Conservation (phyloP, 2,888 invertebrate genomes). For the Trachelus iudaicus region DNA sequence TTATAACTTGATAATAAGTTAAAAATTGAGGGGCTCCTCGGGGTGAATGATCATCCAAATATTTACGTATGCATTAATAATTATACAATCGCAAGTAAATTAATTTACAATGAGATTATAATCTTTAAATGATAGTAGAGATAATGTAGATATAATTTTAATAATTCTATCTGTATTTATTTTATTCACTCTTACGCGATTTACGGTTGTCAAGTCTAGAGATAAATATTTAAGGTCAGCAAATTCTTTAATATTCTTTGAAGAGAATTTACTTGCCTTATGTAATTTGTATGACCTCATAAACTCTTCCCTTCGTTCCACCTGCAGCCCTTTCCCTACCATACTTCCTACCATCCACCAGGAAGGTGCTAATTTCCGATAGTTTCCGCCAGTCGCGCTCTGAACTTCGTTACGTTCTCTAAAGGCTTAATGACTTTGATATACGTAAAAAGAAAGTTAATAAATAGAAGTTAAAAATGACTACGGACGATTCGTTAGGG, state of each 20-base stretch:
- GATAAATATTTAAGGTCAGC: background rate
- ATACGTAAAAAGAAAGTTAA: constrained; percentile 37
- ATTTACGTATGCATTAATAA: no score
- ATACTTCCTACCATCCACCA: background rate
- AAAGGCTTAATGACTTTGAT: constrained; percentile 21
- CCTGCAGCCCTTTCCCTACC: background rate
- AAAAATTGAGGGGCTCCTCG: no score
- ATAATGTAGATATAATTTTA: background rate
- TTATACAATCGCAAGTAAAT: no score
- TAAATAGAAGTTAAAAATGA: constrained; percentile 27
- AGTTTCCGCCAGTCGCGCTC: background rate
- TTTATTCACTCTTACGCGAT: background rate
- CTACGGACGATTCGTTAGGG: constrained; percentile 40
- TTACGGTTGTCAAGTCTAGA: background rate
- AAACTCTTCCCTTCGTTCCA: background rate
- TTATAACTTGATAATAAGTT: no score
- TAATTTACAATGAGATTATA: no score
- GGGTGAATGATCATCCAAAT: no score
- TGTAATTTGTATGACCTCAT: background rate
- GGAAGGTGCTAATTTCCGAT: background rate
- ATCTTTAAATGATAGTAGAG: background rate
- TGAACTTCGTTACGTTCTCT: background rate
- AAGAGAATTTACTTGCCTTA: background rate
- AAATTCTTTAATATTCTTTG: background rate
- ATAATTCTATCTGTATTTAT: background rate